These are phyloP conservation scores for Thamnophis sirtalis DNA, from an alignment of 2,113 vertebrate genomes.

Conservation along the genomic window DNA sequence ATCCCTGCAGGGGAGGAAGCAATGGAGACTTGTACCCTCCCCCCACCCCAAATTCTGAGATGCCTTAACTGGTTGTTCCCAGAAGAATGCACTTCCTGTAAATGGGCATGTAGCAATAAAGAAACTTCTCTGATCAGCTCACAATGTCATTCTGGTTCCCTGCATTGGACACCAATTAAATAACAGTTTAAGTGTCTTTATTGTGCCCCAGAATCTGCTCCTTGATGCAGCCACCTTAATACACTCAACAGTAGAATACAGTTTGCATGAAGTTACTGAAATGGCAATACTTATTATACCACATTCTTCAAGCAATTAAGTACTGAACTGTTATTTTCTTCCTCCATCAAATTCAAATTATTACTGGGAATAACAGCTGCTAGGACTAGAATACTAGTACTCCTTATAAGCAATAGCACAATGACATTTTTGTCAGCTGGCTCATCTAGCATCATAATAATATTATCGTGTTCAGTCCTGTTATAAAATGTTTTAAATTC, in stretches of 20 bases:
- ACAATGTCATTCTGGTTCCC: background rate
- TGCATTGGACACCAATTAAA: background rate
- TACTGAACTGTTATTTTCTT: background rate
- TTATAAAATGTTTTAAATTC: background rate
- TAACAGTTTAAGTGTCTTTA: background rate
- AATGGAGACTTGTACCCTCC: background rate
- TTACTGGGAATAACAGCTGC: background rate
- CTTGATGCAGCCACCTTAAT: background rate
- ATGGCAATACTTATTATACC: background rate
- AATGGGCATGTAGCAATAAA: background rate
- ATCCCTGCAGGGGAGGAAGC: background rate
- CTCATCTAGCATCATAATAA: background rate
- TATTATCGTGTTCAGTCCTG: background rate
- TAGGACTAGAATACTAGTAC: background rate
- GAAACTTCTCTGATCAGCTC: background rate
- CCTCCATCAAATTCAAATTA: background rate
- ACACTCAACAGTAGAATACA: background rate
- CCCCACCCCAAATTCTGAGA: rapidly evolving
- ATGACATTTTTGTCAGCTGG: background rate
- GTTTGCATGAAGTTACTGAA: background rate
- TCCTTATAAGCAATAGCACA: background rate
- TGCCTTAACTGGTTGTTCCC: background rate
- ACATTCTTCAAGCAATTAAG: background rate
- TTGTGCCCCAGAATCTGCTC: background rate
- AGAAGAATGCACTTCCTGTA: background rate